These are phyloP conservation scores for Epizoanthus fatuus DNA, from an alignment of 92 coral and sea anemone genomes.

Conservation along the genomic window DNA sequence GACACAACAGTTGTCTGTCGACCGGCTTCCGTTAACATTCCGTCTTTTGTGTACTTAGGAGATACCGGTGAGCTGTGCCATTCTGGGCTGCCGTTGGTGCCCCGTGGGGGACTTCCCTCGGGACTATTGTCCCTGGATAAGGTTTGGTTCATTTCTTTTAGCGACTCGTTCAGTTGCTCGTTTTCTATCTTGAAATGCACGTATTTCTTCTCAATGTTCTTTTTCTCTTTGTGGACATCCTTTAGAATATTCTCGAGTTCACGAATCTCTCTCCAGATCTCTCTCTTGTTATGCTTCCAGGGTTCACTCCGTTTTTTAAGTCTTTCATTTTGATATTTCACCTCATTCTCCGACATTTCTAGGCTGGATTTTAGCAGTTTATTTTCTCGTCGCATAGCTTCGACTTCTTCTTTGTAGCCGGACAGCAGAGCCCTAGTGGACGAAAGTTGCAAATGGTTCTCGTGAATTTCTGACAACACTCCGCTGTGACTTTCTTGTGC, in stretches of 20 bases:
- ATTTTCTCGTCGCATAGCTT: constrained; percentile 79
- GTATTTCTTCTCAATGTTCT: constrained; percentile 94
- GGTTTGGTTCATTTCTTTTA: constrained; percentile 39
- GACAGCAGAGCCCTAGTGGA: constrained; percentile 84
- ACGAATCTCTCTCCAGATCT: constrained; percentile 93
- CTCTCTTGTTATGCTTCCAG: constrained; percentile 88
- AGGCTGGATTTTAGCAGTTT: constrained; percentile 78
- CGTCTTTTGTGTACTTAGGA: constrained; percentile 5
- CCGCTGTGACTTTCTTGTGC: constrained; percentile 84
- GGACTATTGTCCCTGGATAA: constrained; percentile 9
- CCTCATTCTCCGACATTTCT: constrained; percentile 89
- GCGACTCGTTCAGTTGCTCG: constrained; percentile 64
- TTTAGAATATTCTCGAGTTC: constrained; percentile 95
- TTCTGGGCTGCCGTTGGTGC: constrained; percentile 7
- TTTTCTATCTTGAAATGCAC: constrained; percentile 84
- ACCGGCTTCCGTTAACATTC: constrained; percentile 1
- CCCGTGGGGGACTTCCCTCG: not conserved
- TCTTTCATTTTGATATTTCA: constrained; percentile 79
- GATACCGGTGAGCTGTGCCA: not conserved
- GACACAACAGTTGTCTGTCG: constrained; percentile 13
- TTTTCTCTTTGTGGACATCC: constrained; percentile 93
- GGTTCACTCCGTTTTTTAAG: constrained; percentile 57
- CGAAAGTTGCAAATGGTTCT: constrained; percentile 80
- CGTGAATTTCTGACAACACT: constrained; percentile 84
- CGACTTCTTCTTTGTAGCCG: constrained; percentile 81